Base-by-base conservation (phyloP, 2,113 vertebrate genomes). In the Tretioscincus oriximinensis region DNA sequence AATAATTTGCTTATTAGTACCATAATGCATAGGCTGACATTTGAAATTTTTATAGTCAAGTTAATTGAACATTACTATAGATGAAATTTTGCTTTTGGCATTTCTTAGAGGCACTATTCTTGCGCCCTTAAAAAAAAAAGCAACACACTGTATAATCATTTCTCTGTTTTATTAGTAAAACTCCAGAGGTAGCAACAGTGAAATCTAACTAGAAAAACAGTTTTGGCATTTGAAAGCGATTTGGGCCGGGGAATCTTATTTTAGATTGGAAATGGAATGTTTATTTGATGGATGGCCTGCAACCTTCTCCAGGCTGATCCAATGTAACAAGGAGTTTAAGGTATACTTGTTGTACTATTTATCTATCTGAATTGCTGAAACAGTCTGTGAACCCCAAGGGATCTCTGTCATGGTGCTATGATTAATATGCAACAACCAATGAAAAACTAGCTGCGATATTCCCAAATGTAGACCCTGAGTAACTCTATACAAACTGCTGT, bases 371-470 rank as follows among this genome's bases (percentile, higher is more conserved):
- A 84, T 85, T 85, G 87, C 64, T 78, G 28, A 66, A 73, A 82
- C 73, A 88, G 74, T 16, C 71, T 84, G 83, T 87, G 80, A 87
- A 84, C 82, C 80, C n/a, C 84, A 89, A 82, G 68, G 88, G 80
- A 82, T 85, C 58, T 69, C 82, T 75, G 54, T 89, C 78, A 66
- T 88, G 82, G 86, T 83, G 82, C 82, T 81, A 78, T 72, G 77
- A 68, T 35, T 85, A 69, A 76, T 86, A 81, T 87, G 28, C 70
- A 84, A 49, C 51, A 16, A 26, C 41, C 71, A 74, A 45, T 79
- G 26, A 84, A 85, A 90, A 88, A 80, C 65, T 81, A 86, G 76
- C 84, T 85, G 47, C 76, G 80, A 85, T 91, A 90, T 88, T 85
- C 51, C 31, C 78, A 80, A 68, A 84, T 87, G 69, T 88, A 88